A percentile compares a stretch with the other conserved stretches of the same genome.
Evolutionary conservation across 1,140 invertebrate species (phyloP).

Genomic region (Heliconius hewitsoni): DNA sequence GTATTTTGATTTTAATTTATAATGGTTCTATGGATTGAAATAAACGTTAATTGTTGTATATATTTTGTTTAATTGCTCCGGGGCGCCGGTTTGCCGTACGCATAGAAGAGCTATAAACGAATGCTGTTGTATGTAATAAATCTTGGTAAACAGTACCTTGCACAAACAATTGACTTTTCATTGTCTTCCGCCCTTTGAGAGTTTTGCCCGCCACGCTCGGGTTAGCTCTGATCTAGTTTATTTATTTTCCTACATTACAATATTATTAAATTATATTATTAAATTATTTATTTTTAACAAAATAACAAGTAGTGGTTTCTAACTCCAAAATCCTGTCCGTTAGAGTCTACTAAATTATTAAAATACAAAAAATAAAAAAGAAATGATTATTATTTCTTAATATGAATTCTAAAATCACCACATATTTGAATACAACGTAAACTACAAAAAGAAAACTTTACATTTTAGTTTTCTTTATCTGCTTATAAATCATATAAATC

Average conservation of each 20-base stretch:
- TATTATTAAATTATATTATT: no score
- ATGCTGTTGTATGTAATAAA: slow-evolving; percentile 71
- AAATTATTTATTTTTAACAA: no score
- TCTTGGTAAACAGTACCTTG: slow-evolving; percentile 67
- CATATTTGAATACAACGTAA: neutral
- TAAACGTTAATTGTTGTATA: slow-evolving; percentile 79
- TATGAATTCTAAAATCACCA: no score
- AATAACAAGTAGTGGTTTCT: no score
- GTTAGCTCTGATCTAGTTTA: neutral
- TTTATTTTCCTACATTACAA: no score
- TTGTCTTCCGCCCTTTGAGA: slow-evolving; percentile 36
- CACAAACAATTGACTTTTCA: slow-evolving; percentile 63
- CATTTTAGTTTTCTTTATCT: neutral
- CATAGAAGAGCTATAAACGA: slow-evolving; percentile 54
- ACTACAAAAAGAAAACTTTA: neutral
- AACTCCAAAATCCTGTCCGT: no score
- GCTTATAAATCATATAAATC: neutral
- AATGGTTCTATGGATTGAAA: slow-evolving; percentile 79
- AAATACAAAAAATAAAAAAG: no score
- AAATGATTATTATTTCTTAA: no score
- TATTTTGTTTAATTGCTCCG: slow-evolving; percentile 63
- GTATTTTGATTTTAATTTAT: no score
- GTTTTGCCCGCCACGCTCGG: neutral
- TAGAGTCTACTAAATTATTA: no score
- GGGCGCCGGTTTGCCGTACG: slow-evolving; percentile 41